A percentile compares a stretch with the other conserved stretches of the same genome.
These are phyloP conservation scores for Apotomis betuletana DNA, from an alignment of 2,888 invertebrate species.

Conservation along the genomic window DNA sequence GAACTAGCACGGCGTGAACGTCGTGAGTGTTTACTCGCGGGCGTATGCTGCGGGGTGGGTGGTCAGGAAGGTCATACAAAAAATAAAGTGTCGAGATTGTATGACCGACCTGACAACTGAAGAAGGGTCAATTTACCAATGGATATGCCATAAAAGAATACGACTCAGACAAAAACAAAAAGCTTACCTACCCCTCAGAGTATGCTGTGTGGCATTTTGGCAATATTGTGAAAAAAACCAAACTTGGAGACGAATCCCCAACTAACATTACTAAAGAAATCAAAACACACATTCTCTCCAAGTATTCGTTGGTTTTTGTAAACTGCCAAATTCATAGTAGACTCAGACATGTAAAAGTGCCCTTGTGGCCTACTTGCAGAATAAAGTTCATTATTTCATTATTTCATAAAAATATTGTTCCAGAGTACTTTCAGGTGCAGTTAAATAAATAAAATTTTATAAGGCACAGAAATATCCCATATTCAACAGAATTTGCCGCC, in stretches of 20 bases:
- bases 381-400: no score
- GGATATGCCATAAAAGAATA: neutral
- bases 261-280: neutral
- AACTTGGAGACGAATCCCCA: conserved; percentile 6
- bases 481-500: neutral
- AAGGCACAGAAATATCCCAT: neutral
- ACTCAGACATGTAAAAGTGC: no score
- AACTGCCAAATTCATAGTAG: neutral
- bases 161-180: neutral
- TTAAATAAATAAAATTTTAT: conserved; percentile 13
- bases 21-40: conserved; percentile 3
- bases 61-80: neutral
- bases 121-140: neutral
- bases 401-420: neutral
- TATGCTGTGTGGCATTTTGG: conserved; percentile 5
- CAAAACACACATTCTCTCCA: neutral
- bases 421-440: neutral
- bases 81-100: neutral
- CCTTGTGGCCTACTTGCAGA: no score
- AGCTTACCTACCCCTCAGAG: conserved; percentile 4
- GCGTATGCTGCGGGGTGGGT: conserved; percentile 23
- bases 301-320: neutral
- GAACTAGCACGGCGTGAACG: conserved; percentile 10
- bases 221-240: neutral
- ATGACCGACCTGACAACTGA: neutral